These are phyloP conservation scores for Pogona vitticeps DNA, from an alignment of 2,113 vertebrate species.

Conservation along the genomic window DNA sequence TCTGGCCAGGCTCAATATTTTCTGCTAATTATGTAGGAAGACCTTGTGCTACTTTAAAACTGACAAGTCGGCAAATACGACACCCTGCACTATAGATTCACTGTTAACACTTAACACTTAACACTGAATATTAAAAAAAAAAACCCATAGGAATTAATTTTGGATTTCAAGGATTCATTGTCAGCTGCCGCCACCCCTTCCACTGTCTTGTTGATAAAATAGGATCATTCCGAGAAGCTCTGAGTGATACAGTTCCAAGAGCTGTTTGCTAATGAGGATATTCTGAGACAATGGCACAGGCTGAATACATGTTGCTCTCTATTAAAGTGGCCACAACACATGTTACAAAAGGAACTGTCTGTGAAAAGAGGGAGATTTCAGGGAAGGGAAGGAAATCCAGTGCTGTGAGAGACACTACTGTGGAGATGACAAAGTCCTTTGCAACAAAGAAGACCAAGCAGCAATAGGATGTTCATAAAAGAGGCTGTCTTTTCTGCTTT, in stretches of 20 bases:
- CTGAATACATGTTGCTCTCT: background rate
- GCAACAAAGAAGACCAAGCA: background rate
- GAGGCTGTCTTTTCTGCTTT: background rate
- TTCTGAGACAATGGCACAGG: constrained; percentile 27
- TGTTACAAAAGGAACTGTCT: background rate
- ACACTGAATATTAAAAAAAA: constrained; percentile 43
- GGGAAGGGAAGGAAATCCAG: background rate
- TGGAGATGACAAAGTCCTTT: background rate
- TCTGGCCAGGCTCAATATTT: constrained; percentile 80
- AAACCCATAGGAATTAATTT: constrained; percentile 40
- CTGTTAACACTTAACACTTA: constrained; percentile 63
- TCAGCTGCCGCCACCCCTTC: background rate
- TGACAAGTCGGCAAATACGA: constrained; percentile 62
- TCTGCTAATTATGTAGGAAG: constrained; percentile 80
- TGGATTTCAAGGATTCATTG: background rate
- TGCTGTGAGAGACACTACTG: background rate
- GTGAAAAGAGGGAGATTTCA: background rate
- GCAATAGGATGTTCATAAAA: background rate
- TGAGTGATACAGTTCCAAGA: constrained; percentile 12
- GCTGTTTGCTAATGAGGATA: constrained; percentile 21
- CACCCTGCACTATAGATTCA: constrained; percentile 52
- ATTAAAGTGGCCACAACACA: constrained; percentile 19
- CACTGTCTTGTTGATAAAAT: constrained; percentile 5
- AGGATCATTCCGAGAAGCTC: constrained; percentile 14
- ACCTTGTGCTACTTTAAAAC: constrained; percentile 71